Conservation (phyloP, 2,888 invertebrate genomes). For the Oxytorus armatus region DNA sequence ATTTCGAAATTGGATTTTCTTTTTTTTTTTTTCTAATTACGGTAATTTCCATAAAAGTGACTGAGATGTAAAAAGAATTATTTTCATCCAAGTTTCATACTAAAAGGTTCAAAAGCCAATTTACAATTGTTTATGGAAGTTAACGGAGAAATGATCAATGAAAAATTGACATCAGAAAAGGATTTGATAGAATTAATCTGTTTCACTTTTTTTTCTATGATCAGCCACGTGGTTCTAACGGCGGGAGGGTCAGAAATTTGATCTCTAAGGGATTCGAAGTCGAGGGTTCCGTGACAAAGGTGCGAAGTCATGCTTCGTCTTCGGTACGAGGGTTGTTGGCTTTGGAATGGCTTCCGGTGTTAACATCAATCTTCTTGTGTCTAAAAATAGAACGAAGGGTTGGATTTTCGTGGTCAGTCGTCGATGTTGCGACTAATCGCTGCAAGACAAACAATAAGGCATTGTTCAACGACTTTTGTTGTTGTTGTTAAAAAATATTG, state of each 20-base stretch:
- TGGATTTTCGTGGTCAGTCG: neutral
- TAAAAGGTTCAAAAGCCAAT: too few relatives aligned
- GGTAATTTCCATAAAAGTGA: too few relatives aligned
- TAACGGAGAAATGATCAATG: too few relatives aligned
- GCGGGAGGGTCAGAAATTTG: conserved; percentile 36
- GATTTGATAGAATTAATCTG: neutral
- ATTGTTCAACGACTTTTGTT: too few relatives aligned
- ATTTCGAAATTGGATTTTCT: too few relatives aligned
- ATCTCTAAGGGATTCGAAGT: conserved; percentile 6
- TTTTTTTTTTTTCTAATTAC: too few relatives aligned
- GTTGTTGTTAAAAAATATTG: too few relatives aligned
- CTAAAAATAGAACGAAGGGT: conserved; percentile 6
- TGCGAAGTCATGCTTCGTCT: conserved; percentile 52
- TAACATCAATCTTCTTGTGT: neutral
- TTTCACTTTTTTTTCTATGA: neutral
- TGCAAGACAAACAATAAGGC: conserved; percentile 6
- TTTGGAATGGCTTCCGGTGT: conserved; percentile 47
- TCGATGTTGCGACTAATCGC: conserved; percentile 16
- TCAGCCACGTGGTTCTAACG: conserved; percentile 12
- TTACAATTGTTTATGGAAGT: too few relatives aligned
- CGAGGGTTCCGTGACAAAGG: conserved; percentile 32
- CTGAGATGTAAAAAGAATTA: too few relatives aligned
- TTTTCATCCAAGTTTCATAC: too few relatives aligned
- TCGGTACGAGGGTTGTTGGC: conserved; percentile 14
- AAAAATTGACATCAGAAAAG: too few relatives aligned